Conservation (phyloP, 2,888 invertebrate species). For the Caenorhabditis sinica region DNA sequence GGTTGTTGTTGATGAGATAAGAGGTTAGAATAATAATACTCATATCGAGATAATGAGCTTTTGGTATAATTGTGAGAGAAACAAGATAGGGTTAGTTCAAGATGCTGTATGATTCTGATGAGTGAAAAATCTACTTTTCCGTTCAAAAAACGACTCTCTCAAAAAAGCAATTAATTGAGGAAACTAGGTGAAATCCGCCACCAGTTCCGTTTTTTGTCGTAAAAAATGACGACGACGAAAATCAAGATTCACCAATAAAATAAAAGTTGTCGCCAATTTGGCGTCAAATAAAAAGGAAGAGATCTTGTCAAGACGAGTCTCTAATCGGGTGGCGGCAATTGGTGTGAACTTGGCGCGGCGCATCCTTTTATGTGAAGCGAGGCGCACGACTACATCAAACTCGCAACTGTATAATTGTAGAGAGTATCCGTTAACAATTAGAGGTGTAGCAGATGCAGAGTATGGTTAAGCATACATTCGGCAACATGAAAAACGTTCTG, state of each 20-base stretch:
- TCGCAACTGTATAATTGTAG: slow-evolving; percentile 45
- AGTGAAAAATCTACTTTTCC: neutral
- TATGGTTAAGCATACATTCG: slow-evolving; percentile 38
- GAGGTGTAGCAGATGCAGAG: neutral
- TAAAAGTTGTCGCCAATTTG: slow-evolving; percentile 54
- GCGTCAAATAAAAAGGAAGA: slow-evolving; percentile 52
- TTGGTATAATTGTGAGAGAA: slow-evolving; percentile 50
- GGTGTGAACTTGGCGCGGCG: slow-evolving; percentile 65
- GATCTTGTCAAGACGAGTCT: slow-evolving; percentile 65
- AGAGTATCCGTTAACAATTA: slow-evolving; percentile 48
- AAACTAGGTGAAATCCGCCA: slow-evolving; percentile 7
- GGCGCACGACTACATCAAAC: slow-evolving; percentile 32
- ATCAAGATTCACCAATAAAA: slow-evolving; percentile 27
- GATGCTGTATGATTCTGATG: too few relatives aligned
- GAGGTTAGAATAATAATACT: slow-evolving; percentile 53
- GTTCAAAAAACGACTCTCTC: neutral
- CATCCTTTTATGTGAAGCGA: slow-evolving; percentile 55
- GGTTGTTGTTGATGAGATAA: slow-evolving; percentile 60
- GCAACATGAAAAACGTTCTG: slow-evolving; percentile 23
- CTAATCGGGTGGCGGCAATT: slow-evolving; percentile 62
- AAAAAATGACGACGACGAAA: slow-evolving; percentile 35
- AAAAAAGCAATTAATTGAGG: neutral
- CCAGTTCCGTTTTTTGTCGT: slow-evolving; percentile 28
- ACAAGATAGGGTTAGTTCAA: neutral
- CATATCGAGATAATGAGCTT: slow-evolving; percentile 28